Conservation (phyloP, 1,140 invertebrate species). For the Drosophila orena region DNA sequence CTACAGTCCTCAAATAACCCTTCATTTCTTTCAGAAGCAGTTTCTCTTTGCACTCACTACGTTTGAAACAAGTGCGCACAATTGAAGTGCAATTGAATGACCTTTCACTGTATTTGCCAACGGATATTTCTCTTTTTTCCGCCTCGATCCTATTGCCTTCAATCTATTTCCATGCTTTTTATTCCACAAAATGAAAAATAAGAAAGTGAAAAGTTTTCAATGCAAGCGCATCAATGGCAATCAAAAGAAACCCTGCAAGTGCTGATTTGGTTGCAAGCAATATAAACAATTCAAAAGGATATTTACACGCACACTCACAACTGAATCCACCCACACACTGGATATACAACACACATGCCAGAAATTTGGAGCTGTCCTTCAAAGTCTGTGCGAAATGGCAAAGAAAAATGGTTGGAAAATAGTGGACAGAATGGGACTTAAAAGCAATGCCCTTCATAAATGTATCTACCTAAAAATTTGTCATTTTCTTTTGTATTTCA, state of each 20-base stretch:
- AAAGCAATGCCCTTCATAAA: background rate
- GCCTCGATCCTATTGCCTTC: slow-evolving; percentile 21
- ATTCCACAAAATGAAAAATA: background rate
- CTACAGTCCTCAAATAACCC: background rate
- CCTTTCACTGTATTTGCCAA: slow-evolving; percentile 64
- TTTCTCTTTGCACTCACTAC: slow-evolving; percentile 5
- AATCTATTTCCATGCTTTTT: slow-evolving; percentile 7
- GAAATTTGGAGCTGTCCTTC: slow-evolving; percentile 52
- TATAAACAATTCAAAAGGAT: slow-evolving; percentile 74
- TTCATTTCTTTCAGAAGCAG: background rate
- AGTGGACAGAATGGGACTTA: background rate
- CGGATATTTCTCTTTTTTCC: slow-evolving; percentile 13
- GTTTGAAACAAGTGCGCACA: slow-evolving; percentile 38
- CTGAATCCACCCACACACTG: background rate
- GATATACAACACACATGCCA: slow-evolving; percentile 41
- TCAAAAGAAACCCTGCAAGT: slow-evolving; percentile 74
- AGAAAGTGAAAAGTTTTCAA: slow-evolving; percentile 41
- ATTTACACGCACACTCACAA: slow-evolving; percentile 34
- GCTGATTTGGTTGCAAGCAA: slow-evolving; percentile 77
- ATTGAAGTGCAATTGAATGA: slow-evolving; percentile 64
- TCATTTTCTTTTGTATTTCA: background rate
- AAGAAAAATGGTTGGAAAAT: slow-evolving; percentile 6
- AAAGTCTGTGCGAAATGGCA: slow-evolving; percentile 26
- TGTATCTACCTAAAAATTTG: background rate
- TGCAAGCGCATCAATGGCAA: slow-evolving; percentile 72